Evolutionary conservation across 2,113 vertebrate genomes (phyloP), one percentile per base, ranked within the genome.

Genomic region (Calypte anna): DNA sequence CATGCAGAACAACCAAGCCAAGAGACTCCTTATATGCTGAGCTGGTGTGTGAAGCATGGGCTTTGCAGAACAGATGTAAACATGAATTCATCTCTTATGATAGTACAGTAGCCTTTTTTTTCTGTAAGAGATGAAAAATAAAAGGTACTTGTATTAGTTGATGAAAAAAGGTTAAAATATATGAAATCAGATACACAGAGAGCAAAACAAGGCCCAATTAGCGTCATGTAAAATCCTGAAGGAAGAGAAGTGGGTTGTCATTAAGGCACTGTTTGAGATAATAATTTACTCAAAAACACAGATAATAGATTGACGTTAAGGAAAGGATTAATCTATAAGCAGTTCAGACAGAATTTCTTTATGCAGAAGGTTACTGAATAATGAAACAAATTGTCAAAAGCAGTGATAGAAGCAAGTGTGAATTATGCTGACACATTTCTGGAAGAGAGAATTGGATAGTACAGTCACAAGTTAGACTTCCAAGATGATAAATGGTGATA

Each of bases 371-470:
- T 96, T 97, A 93, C 89, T 96, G 96, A 94, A 88, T 96, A 97
- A 88, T 91, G 77, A 87, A 96, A 88, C 62, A 97, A 97, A 96
- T 93, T 96, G 89, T 95, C 93, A 94, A 96, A 97, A 86, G 58
- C 88, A 94, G 85, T 81, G 91, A 84, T 91, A 95, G 90, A 95
- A 94, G 87, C 67, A 96, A 96, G 87, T 82, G 84, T 95, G 84
- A 96, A 96, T 96, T 96, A 95, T 96, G 96, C 90, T 97, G 94
- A 97, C 91, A 95, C 53, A 84, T 79, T 94, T 96, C 91, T 93
- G 84, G 68, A 95, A 73, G 46, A 95, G 75, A 95, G 85, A 93
- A 78, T 91, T 90, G 67, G 36, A 93, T 78, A 94, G 24, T 78
- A 68, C n/a, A 80, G 44, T 91, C 91, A 54, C 17, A 24, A 87